Conservation (phyloP, 1,140 invertebrate species). For the Marisa cornuarietis region DNA sequence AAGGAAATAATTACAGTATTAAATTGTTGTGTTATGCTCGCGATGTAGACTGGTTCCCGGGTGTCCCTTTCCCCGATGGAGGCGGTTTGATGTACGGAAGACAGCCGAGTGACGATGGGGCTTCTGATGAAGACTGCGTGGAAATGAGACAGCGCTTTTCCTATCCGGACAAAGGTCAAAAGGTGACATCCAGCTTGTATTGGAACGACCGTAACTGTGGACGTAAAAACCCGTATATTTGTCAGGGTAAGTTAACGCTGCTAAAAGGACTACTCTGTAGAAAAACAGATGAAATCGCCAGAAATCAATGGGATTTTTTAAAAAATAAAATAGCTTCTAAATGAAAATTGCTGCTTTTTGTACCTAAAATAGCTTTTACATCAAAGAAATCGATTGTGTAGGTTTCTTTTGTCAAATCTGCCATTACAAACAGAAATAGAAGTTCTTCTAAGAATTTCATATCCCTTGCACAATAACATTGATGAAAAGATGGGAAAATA, state of each 20-base stretch:
- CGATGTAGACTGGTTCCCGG: conserved; percentile 80
- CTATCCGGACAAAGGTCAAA: conserved; percentile 51
- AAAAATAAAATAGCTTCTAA: too few species aligned
- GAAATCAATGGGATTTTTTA: background rate
- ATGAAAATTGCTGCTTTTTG: background rate
- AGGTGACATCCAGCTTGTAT: conserved; percentile 67
- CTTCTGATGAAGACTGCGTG: conserved; percentile 81
- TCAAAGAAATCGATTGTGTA: too few species aligned
- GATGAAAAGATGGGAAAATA: too few species aligned
- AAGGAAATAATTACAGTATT: background rate
- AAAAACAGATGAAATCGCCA: background rate
- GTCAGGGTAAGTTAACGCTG: conserved; percentile 65
- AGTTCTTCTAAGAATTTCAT: too few species aligned
- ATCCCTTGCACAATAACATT: too few species aligned
- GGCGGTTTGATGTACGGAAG: conserved; percentile 74
- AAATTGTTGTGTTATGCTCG: background rate
- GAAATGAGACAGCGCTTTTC: conserved; percentile 76
- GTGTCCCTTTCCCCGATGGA: conserved; percentile 73
- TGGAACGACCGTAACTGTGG: conserved; percentile 82
- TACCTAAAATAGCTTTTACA: too few species aligned
- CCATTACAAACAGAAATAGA: too few species aligned
- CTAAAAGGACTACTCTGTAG: background rate
- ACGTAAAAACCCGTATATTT: conserved; percentile 77
- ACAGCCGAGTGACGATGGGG: conserved; percentile 83
- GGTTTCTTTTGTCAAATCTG: too few species aligned